Base-by-base conservation (phyloP, 2,888 invertebrate genomes). In the Sesamia inferens region DNA sequence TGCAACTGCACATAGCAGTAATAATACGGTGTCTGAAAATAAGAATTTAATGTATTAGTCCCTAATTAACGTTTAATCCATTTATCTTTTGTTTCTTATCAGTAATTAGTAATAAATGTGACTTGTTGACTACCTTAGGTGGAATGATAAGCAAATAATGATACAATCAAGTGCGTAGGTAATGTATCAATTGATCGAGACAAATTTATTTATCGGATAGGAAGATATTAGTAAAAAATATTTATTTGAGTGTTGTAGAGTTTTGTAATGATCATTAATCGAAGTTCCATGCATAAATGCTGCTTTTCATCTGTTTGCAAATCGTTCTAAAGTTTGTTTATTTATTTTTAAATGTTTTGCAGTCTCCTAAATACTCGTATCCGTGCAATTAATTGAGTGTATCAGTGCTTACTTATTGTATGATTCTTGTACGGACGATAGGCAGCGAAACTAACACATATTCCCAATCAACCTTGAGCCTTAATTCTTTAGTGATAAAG, bases 1-100 rank as follows among this genome's bases (percentile, higher is more conserved):
- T 83, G 91, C 84, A 71, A 90, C 76, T 83, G 91, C 92, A 91
- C 92, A 92, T 78, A 93, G 88, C 85, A 93, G 83, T 83, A 88
- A 79, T 76, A 91, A 76, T 68, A 87, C 82, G 83, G 89, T 78
- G 80, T 89, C 94, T 94, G 91, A 78, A 93, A 74, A 55, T 74
- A 74, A 65, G n/a, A 63, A 42, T 63, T 13, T 54, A 8, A 68
- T 51, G 19, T 68, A 24, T 68, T 65, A 67, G 39, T 57, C 0
- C 61, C 19, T 16, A 54, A 59, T 74, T 22, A 71, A 22, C 55
- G 16, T 8, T 11, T 62, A 51, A 64, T 69, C 59, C 57, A 8
- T 64, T 44, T 24, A 68, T 67, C 22, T 68, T 64, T 68, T 47
- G 48, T 42, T 14, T 31, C n/a, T 67, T 67, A 82, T 82, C 74